Evolutionary conservation across 2,797 vertebrate species (phyloP).

Genomic region (Hybognathus amarus): DNA sequence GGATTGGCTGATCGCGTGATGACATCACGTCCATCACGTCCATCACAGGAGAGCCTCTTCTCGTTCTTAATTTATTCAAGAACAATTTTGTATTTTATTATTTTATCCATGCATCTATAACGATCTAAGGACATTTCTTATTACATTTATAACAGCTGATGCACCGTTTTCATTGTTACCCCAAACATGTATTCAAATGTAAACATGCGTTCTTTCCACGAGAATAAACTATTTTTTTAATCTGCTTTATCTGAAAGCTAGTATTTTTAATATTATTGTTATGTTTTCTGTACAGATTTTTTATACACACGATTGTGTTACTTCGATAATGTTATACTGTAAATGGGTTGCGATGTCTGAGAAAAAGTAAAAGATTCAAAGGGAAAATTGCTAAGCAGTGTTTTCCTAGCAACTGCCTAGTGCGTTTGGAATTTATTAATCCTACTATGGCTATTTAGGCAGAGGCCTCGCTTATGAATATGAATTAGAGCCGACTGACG

Average conservation of each 20-base stretch:
- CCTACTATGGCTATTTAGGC: not conserved
- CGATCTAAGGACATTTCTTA: not conserved
- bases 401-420: constrained; percentile 46
- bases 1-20: not conserved
- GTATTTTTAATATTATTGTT: too few relatives aligned
- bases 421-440: constrained; percentile 27
- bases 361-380: not conserved
- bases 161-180: too few relatives aligned
- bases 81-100: not conserved
- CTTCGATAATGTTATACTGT: not conserved
- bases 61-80: not conserved
- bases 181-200: not conserved
- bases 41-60: not conserved
- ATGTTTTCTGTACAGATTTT: not conserved
- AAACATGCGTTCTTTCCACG: not conserved
- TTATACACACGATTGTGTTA: not conserved
- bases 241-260: too few relatives aligned
- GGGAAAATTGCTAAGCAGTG: not conserved
- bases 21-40: constrained; percentile 20
- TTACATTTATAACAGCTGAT: not conserved
- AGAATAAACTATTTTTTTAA: not conserved
- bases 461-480: constrained; percentile 12
- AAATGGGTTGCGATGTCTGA: not conserved
- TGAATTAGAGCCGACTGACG: not conserved
- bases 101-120: not conserved